phyloP scores from a whole-genome alignment of 64 coral and sea anemone genomes.

The Dendronephthya gigantea region DNA sequence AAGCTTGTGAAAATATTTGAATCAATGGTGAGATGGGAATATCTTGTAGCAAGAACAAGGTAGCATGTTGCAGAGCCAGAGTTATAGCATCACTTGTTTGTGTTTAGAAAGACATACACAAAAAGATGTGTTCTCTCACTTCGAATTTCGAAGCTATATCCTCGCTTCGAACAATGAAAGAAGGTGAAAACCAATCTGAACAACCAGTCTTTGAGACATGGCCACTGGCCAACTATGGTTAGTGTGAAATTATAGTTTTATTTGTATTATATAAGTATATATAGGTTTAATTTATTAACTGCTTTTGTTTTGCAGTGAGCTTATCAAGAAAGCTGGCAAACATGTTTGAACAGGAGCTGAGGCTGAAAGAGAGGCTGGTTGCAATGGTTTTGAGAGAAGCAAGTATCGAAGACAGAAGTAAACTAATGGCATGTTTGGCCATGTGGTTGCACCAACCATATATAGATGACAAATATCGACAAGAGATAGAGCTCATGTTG shows the following conservation, averaged over 20 bases:
- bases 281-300: neutral
- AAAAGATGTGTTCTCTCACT: constrained; percentile 52
- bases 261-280: too few species aligned
- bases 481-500: constrained; percentile 75
- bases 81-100: neutral
- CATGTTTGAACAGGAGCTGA: constrained; percentile 66
- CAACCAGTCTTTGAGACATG: constrained; percentile 56
- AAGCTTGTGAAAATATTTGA: constrained; percentile 66
- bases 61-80: too few species aligned
- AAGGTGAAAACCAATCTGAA: neutral
- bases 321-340: constrained; percentile 46
- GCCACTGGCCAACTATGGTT: constrained; percentile 62
- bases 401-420: constrained; percentile 54
- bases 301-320: constrained; percentile 26
- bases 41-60: neutral
- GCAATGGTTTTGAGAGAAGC: constrained; percentile 39
- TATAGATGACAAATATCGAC: constrained; percentile 42
- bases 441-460: constrained; percentile 83
- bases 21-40: constrained; percentile 41
- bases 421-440: constrained; percentile 63
- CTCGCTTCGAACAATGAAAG: constrained; percentile 52
- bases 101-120: constrained; percentile 46
- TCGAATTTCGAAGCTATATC: constrained; percentile 56
- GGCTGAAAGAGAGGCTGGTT: constrained; percentile 66
- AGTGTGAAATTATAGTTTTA: constrained; percentile 33